These are phyloP conservation scores for Charanyca ferruginea DNA, from an alignment of 2,888 invertebrate genomes.

Conservation along the genomic window DNA sequence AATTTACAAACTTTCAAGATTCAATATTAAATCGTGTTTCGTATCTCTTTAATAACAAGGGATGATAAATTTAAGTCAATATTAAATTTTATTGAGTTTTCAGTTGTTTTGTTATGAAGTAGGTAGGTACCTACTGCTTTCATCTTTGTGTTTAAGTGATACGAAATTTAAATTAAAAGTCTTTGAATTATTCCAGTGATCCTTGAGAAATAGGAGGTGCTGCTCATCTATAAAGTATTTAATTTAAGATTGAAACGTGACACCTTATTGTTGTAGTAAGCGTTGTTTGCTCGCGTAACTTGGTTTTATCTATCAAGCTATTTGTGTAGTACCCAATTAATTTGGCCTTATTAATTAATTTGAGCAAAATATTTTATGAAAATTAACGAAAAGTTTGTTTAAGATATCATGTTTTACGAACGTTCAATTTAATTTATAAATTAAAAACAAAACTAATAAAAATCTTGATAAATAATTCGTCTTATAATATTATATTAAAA, in stretches of 20 bases:
- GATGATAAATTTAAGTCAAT: slow-evolving; percentile 61
- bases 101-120: slow-evolving; percentile 45
- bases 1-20: slow-evolving; percentile 58
- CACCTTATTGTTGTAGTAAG: slow-evolving; percentile 35
- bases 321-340: slow-evolving; percentile 23
- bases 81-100: slow-evolving; percentile 58
- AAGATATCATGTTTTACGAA: neutral
- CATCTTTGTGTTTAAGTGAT: slow-evolving; percentile 45
- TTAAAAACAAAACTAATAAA: neutral
- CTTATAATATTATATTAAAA: too few relatives aligned
- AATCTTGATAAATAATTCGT: neutral
- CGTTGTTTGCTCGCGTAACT: slow-evolving; percentile 31
- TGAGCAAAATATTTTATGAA: slow-evolving; percentile 5
- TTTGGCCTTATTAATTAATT: slow-evolving; percentile 26
- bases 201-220: slow-evolving; percentile 11
- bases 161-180: slow-evolving; percentile 51
- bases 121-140: slow-evolving; percentile 42
- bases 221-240: slow-evolving; percentile 35
- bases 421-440: neutral
- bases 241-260: slow-evolving; percentile 41
- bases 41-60: slow-evolving; percentile 54
- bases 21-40: slow-evolving; percentile 59
- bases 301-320: neutral
- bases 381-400: neutral
- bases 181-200: slow-evolving; percentile 26